Conservation (phyloP, 1,140 invertebrate genomes). For the Drosophila parabipectinata region DNA sequence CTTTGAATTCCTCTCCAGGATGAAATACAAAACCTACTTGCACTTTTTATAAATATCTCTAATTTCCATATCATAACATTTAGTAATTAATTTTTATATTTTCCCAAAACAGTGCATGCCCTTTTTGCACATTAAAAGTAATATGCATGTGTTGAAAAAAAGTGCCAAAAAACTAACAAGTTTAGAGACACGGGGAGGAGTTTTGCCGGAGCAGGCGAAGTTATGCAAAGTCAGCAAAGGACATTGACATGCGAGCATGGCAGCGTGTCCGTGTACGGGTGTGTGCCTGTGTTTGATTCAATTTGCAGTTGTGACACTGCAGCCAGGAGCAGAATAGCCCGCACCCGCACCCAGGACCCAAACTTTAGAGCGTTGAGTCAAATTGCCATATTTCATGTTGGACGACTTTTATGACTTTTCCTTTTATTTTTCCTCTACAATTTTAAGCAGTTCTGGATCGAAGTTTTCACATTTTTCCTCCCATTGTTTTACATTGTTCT, state of each 20-base stretch:
- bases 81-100: not conserved
- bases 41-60: too few relatives aligned
- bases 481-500: slow-evolving; percentile 15
- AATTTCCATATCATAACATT: not conserved
- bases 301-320: slow-evolving; percentile 76
- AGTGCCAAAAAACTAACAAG: slow-evolving; percentile 66
- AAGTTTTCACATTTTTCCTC: slow-evolving; percentile 33
- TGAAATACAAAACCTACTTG: too few relatives aligned
- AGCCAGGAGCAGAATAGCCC: slow-evolving; percentile 32
- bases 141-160: slow-evolving; percentile 49
- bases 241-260: slow-evolving; percentile 69
- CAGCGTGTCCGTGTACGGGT: slow-evolving; percentile 32
- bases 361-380: slow-evolving; percentile 48
- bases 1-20: too few relatives aligned
- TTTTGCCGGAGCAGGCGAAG: slow-evolving; percentile 52
- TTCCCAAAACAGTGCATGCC: slow-evolving; percentile 3
- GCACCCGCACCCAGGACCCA: slow-evolving; percentile 19
- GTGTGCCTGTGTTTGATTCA: slow-evolving; percentile 62
- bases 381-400: slow-evolving; percentile 78
- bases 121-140: slow-evolving; percentile 7
- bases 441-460: slow-evolving; percentile 22
- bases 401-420: slow-evolving; percentile 75
- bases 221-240: slow-evolving; percentile 80
- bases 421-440: not conserved
- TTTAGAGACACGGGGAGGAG: slow-evolving; percentile 25